Evolutionary conservation across 2,888 invertebrate species (phyloP).

Genomic region (Phlogophora meticulosa): DNA sequence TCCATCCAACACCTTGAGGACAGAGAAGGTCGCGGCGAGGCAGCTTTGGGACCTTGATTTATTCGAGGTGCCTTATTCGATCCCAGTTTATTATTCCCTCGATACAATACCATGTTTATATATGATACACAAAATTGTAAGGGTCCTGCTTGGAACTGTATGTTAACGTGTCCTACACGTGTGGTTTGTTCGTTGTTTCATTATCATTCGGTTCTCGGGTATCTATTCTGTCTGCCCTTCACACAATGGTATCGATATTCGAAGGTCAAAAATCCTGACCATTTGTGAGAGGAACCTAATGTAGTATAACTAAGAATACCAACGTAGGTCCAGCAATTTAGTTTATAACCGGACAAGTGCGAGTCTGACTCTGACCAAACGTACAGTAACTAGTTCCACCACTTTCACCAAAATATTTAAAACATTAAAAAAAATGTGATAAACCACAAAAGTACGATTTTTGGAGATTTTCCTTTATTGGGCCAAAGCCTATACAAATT

Average conservation of each 20-base stretch:
- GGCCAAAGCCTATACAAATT: no score
- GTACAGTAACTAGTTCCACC: no score
- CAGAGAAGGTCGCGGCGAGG: constrained; percentile 52
- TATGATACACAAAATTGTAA: constrained; percentile 63
- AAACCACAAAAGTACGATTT: no score
- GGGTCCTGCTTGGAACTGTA: constrained; percentile 46
- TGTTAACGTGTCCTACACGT: constrained; percentile 42
- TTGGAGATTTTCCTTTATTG: no score
- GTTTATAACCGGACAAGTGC: no score
- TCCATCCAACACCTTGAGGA: constrained; percentile 59
- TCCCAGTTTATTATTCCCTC: constrained; percentile 68
- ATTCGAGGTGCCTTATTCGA: constrained; percentile 73
- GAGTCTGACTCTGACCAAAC: no score
- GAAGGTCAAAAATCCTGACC: no score
- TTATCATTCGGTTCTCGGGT: not conserved
- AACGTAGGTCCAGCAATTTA: no score
- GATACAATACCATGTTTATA: constrained; percentile 66
- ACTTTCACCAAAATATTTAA: no score
- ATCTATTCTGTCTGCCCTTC: constrained; percentile 8
- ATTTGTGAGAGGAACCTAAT: no score
- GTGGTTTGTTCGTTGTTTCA: constrained; percentile 25
- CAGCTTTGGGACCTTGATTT: constrained; percentile 73
- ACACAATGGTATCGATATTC: not conserved
- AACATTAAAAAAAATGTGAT: no score
- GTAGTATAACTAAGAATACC: no score